These are phyloP conservation scores for Uromys caudimaculatus DNA, from an alignment of 2,797 vertebrate species.

Conservation along the genomic window DNA sequence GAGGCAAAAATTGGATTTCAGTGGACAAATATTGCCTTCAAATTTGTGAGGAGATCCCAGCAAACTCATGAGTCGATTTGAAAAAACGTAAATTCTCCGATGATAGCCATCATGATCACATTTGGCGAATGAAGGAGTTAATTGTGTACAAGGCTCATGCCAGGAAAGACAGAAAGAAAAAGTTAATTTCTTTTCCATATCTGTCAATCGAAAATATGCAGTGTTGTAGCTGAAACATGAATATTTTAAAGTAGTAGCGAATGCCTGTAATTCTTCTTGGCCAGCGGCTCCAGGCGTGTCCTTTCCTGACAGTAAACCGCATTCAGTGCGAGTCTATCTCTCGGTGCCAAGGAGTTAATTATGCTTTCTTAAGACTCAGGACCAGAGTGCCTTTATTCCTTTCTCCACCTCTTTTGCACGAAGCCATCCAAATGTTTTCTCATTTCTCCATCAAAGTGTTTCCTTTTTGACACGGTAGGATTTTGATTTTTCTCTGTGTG, in stretches of 20 bases:
- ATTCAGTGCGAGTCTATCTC: slow-evolving; percentile 30
- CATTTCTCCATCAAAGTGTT: slow-evolving; percentile 18
- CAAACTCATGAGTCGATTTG: neutral
- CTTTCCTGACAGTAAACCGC: slow-evolving; percentile 78
- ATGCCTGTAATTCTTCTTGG: slow-evolving; percentile 79
- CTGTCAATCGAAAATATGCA: slow-evolving; percentile 76
- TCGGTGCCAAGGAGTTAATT: slow-evolving; percentile 77
- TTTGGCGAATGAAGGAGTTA: slow-evolving; percentile 63
- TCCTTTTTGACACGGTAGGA: neutral
- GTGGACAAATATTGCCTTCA: neutral
- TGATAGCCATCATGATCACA: neutral
- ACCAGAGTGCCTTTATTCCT: slow-evolving; percentile 50
- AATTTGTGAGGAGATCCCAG: neutral
- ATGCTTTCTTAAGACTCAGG: slow-evolving; percentile 60
- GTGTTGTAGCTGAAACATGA: slow-evolving; percentile 75
- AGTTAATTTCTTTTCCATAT: slow-evolving; percentile 33
- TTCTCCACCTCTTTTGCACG: slow-evolving; percentile 7
- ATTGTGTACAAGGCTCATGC: slow-evolving; percentile 7
- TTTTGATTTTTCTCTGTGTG: slow-evolving; percentile 61
- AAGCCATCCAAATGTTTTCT: slow-evolving; percentile 46
- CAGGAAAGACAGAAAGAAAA: slow-evolving; percentile 39
- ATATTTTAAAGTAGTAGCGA: slow-evolving; percentile 79
- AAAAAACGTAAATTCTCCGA: neutral
- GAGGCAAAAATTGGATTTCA: neutral
- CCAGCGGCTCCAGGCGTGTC: slow-evolving; percentile 71